Evolutionary conservation across 2,113 vertebrate species (phyloP).

Genomic region (Apodemus sylvaticus): DNA sequence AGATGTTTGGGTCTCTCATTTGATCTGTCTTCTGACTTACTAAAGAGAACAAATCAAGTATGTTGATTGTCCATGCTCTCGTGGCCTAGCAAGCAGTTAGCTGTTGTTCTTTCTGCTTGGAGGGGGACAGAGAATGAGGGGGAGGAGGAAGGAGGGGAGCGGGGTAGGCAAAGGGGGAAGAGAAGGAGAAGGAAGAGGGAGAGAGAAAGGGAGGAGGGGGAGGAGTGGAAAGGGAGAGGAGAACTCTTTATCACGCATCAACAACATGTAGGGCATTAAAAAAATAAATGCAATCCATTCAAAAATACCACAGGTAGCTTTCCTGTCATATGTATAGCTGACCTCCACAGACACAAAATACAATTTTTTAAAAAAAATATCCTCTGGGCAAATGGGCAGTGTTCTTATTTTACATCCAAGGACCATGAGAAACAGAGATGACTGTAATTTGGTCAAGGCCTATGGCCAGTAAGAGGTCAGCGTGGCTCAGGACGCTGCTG

Average conservation of each 20-base stretch:
- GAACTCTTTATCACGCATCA: neutral
- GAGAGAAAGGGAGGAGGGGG: no score
- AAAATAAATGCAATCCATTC: neutral
- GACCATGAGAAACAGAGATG: neutral
- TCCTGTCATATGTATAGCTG: neutral
- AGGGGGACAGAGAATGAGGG: neutral
- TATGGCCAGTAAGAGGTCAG: neutral
- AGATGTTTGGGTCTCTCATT: neutral
- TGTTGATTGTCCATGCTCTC: conserved; percentile 39
- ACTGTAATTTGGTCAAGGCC: neutral
- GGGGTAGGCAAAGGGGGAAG: no score
- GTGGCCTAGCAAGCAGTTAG: conserved; percentile 11
- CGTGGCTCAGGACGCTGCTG: fast-evolving
- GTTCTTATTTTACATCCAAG: neutral
- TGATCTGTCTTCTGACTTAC: conserved; percentile 53
- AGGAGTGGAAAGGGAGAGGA: neutral
- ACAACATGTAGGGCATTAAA: neutral
- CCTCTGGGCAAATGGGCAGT: neutral
- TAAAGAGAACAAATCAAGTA: conserved; percentile 34
- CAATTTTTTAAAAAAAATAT: neutral
- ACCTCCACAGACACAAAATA: neutral
- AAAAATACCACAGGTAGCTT: neutral
- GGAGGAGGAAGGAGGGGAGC: fast-evolving
- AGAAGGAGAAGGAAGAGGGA: fast-evolving
- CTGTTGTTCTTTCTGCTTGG: conserved; percentile 8